Evolutionary conservation across 2,888 invertebrate genomes (phyloP).

Genomic region (Drosophila paramelanica): DNA sequence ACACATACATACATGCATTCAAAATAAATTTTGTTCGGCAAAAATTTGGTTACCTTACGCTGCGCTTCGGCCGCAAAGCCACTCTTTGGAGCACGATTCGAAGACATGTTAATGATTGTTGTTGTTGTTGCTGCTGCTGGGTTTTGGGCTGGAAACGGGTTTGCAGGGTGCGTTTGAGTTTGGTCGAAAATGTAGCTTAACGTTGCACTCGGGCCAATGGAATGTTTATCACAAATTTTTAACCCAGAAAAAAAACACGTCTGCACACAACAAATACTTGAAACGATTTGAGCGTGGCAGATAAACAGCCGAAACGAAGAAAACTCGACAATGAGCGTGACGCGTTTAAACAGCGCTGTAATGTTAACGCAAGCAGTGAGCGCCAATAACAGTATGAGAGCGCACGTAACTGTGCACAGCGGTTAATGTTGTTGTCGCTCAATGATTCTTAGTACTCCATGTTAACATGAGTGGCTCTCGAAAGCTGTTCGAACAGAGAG

Average conservation of each 20-base stretch:
- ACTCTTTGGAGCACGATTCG: slow-evolving; percentile 85
- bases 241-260: slow-evolving; percentile 49
- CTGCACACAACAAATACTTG: slow-evolving; percentile 64
- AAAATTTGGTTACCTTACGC: slow-evolving; percentile 91
- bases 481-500: slow-evolving; percentile 17
- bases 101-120: slow-evolving; percentile 82
- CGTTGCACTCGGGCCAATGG: slow-evolving; percentile 70
- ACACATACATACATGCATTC: slow-evolving; percentile 9
- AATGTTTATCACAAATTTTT: slow-evolving; percentile 75
- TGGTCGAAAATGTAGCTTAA: slow-evolving; percentile 58
- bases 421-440: not conserved
- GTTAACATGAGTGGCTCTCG: slow-evolving; percentile 17
- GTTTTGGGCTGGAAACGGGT: slow-evolving; percentile 76
- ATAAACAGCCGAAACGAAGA: slow-evolving; percentile 40
- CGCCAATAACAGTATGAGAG: slow-evolving; percentile 35
- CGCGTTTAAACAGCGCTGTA: slow-evolving; percentile 8
- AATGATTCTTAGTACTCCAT: not conserved
- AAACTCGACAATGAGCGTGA: slow-evolving; percentile 35
- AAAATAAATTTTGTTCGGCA: slow-evolving; percentile 50
- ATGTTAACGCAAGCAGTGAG: slow-evolving; percentile 9
- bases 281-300: slow-evolving; percentile 42
- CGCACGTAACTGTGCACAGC: not conserved
- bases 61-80: slow-evolving; percentile 99
- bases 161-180: slow-evolving; percentile 70
- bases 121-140: slow-evolving; percentile 36